phyloP scores from a whole-genome alignment of 1,140 invertebrate species.

The Drosophila ambigua region DNA sequence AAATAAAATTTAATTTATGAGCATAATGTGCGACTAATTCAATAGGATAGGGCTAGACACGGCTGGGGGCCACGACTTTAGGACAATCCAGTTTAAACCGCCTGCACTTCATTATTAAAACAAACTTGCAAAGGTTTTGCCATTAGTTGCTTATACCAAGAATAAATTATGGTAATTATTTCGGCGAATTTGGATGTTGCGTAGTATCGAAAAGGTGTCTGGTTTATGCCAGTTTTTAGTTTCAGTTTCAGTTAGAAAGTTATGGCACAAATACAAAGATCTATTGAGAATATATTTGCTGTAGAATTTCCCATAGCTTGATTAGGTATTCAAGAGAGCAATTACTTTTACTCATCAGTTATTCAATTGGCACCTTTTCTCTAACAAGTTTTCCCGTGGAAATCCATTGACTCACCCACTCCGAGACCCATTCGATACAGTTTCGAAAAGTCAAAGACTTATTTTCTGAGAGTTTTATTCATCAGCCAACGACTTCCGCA shows the following conservation, averaged over 20 bases:
- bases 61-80: conserved; percentile 5
- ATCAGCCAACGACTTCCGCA: conserved; percentile 60
- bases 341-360: conserved; percentile 19
- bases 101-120: conserved; percentile 76
- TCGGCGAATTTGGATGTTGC: conserved; percentile 53
- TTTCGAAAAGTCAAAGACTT: conserved; percentile 38
- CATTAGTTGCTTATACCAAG: conserved; percentile 40
- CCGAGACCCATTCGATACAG: neutral
- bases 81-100: conserved; percentile 68
- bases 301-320: conserved; percentile 23
- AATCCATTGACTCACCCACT: conserved; percentile 18
- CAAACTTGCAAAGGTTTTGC: conserved; percentile 52
- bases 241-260: neutral
- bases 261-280: neutral
- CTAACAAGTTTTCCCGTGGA: conserved; percentile 1
- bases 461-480: conserved; percentile 14
- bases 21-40: conserved; percentile 1
- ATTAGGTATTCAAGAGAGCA: conserved; percentile 11
- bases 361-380: conserved; percentile 20
- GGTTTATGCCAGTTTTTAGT: conserved; percentile 18
- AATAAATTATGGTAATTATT: conserved; percentile 66
- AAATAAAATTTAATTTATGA: conserved; percentile 39
- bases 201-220: conserved; percentile 28
- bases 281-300: neutral
- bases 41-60: conserved; percentile 1